Conservation (phyloP, 2,888 invertebrate genomes). For the Andricus curvator region DNA sequence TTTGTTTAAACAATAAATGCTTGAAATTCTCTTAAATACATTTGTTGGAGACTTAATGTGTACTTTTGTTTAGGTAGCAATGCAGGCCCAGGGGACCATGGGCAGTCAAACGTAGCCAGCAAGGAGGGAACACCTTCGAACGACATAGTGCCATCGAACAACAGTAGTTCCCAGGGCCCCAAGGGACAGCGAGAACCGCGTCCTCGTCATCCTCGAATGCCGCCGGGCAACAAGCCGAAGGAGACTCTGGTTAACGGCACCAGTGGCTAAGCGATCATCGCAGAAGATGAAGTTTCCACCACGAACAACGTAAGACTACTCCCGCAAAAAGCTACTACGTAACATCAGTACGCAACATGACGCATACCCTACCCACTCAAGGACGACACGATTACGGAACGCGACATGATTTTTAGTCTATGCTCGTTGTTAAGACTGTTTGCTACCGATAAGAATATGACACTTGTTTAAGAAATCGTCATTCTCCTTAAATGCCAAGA, state of each 20-base stretch:
- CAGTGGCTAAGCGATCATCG: constrained; percentile 74
- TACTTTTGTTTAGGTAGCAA: constrained; percentile 68
- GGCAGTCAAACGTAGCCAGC: constrained; percentile 51
- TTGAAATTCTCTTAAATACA: no score
- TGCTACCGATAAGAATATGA: constrained; percentile 75
- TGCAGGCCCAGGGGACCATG: constrained; percentile 72
- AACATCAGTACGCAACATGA: constrained; percentile 75
- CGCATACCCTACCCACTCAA: constrained; percentile 75
- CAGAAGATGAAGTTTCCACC: constrained; percentile 18
- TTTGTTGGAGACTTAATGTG: background rate
- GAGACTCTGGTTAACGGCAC: constrained; percentile 86
- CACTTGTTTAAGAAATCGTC: constrained; percentile 68
- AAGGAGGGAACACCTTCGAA: constrained; percentile 74
- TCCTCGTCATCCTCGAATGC: constrained; percentile 72
- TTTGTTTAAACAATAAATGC: no score
- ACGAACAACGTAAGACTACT: constrained; percentile 34
- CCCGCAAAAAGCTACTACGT: constrained; percentile 63
- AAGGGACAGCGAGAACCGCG: constrained; percentile 76
- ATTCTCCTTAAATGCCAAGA: constrained; percentile 48
- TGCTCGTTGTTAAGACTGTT: constrained; percentile 77
- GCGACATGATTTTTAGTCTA: constrained; percentile 76
- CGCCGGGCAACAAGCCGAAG: constrained; percentile 80
- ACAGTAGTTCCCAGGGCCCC: constrained; percentile 72
- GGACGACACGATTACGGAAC: constrained; percentile 74
- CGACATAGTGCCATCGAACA: constrained; percentile 71